Evolutionary conservation across 2,797 vertebrate species (phyloP).

Genomic region (Crypturellus tataupa): DNA sequence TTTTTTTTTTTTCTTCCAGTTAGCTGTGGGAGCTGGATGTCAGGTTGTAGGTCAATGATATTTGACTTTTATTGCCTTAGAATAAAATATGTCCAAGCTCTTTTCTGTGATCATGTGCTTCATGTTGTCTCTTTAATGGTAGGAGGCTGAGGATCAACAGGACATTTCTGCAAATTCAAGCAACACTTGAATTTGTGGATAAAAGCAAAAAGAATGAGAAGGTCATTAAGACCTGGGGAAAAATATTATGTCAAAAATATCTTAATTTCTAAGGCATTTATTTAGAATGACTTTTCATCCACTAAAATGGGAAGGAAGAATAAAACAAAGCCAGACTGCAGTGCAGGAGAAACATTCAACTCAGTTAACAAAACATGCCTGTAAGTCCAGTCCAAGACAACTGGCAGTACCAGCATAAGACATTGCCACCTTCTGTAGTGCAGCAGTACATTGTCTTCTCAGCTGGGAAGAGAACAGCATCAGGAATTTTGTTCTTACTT

Average conservation of each 20-base stretch:
- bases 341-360: neutral
- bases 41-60: constrained; percentile 57
- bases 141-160: neutral
- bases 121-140: neutral
- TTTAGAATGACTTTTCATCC: neutral
- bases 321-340: constrained; percentile 27
- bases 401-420: neutral
- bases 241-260: neutral
- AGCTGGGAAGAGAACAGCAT: fast-evolving
- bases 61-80: constrained; percentile 20
- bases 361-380: constrained; percentile 32
- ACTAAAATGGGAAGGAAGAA: neutral
- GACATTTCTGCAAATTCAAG: neutral
- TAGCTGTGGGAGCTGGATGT: constrained; percentile 63
- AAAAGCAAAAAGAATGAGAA: neutral
- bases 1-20: constrained; percentile 9
- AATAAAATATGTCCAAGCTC: constrained; percentile 30
- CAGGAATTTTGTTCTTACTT: neutral
- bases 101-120: neutral
- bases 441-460: fast-evolving
- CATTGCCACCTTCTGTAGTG: constrained; percentile 4
- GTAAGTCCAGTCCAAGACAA: constrained; percentile 15
- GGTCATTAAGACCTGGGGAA: neutral
- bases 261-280: neutral
- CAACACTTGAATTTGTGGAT: neutral